Conservation (phyloP, 2,113 vertebrate species). For the Recurvirostra avosetta region DNA sequence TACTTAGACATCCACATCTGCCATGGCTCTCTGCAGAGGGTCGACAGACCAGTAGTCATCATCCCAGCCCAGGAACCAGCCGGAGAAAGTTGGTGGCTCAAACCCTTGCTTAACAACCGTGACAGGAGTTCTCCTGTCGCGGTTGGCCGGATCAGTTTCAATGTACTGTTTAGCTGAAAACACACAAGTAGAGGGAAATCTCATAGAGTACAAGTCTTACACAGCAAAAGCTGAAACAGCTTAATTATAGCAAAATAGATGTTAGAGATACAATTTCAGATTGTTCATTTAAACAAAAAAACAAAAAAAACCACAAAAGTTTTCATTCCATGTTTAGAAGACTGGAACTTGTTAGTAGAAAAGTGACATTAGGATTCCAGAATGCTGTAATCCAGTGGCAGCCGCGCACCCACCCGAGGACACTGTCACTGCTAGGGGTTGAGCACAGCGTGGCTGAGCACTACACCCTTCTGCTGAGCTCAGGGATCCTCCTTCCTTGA, state of each 20-base stretch:
- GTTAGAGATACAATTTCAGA: neutral
- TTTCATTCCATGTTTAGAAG: neutral
- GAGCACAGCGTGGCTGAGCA: neutral
- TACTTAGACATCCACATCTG: conserved; percentile 83
- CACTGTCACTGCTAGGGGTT: accelerated
- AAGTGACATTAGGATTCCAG: neutral
- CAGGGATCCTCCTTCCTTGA: neutral
- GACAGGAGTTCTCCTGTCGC: conserved; percentile 86
- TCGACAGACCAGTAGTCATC: conserved; percentile 89
- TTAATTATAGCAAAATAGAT: accelerated
- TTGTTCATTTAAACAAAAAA: neutral
- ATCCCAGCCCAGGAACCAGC: conserved; percentile 99
- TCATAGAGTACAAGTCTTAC: neutral
- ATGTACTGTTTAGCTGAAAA: conserved; percentile 89
- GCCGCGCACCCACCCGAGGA: accelerated
- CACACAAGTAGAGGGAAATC: neutral
- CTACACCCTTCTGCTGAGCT: neutral
- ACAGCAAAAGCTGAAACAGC: neutral
- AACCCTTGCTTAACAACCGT: conserved; percentile 86
- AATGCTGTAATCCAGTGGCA: accelerated
- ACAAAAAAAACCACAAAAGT: neutral
- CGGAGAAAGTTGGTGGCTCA: conserved; percentile 93
- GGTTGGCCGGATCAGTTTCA: conserved; percentile 86
- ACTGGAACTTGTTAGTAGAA: neutral
- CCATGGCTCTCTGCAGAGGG: conserved; percentile 88